Evolutionary conservation across 2,888 invertebrate species (phyloP), one percentile per base, ranked within the genome.

Genomic region (Sinelater perroti): DNA sequence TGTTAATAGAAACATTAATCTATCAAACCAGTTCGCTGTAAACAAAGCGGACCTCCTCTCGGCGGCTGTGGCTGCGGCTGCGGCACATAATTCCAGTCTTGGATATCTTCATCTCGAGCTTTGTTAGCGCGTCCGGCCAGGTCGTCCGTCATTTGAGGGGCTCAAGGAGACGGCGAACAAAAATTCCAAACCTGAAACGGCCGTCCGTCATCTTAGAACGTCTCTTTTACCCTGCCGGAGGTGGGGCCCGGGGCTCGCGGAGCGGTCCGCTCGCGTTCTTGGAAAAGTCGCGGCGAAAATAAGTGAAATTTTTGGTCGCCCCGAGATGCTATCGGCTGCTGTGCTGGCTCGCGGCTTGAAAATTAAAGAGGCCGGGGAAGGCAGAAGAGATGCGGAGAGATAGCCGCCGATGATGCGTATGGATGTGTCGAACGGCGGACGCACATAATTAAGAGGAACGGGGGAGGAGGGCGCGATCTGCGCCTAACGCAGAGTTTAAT

Each of bases 101-200:
- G 56, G 64, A 66, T 66, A 64, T 64, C 66, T 66, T 64, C 59
- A 66, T 66, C 62, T 63, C 36, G 30, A 16, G 53, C 61, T 62
- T 65, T 65, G 65, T 65, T 56, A 54, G 53, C 42, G 68, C 66
- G 67, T 67, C 69, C 52, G 63, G 60, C 64, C 47, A 60, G 58
- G 46, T 50, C 66, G 61, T 66, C 54, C 63, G 64, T 64, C 68
- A 66, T 65, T 63, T 60, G 54, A 69, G 62, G 60, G 60, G 63
- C 62, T 65, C 64, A 69, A 66, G 67, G 70, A 70, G 69, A 67
- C 65, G 59, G 58, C 52, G 67, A 62, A 71, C 70, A 74, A 75
- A 75, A 78, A 78, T 78, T 78, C 79, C 77, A 77, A 78, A 79
- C 77, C 79, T 78, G 78, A 81, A 81, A 81, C 81, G 81, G 81